phyloP scores from a whole-genome alignment of 2,888 invertebrate genomes.

The Drosophila dives region DNA sequence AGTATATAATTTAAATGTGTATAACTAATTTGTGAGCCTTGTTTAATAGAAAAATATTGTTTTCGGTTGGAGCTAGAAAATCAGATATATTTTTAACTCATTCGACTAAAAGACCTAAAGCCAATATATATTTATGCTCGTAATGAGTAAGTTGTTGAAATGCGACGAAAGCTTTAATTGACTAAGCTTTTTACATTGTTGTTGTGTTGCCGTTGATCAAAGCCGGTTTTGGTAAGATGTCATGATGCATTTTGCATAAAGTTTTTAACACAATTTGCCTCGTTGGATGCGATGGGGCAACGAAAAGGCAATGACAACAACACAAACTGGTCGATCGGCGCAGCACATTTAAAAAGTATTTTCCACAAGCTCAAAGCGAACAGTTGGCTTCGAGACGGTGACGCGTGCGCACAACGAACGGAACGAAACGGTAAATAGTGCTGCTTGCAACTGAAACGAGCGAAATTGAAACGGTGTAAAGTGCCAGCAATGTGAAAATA shows the following conservation, averaged over 20 bases:
- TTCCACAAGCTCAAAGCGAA: constrained; percentile 28
- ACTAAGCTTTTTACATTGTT: constrained; percentile 8
- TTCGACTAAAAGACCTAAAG: not conserved
- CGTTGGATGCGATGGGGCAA: constrained; percentile 8
- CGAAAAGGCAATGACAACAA: constrained; percentile 13
- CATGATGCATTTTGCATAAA: constrained; percentile 66
- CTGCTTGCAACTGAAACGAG: constrained; percentile 18
- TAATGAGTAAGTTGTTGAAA: not conserved
- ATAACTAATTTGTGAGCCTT: not conserved
- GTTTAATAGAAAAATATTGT: not conserved
- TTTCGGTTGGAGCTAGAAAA: not conserved
- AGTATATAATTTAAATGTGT: not conserved
- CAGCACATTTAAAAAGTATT: constrained; percentile 45
- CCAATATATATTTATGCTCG: not conserved
- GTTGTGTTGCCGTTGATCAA: not conserved
- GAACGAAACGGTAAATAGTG: constrained; percentile 50
- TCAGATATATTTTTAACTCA: not conserved
- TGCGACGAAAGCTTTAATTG: constrained; percentile 3
- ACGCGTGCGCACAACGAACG: constrained; percentile 66
- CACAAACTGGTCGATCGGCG: constrained; percentile 49
- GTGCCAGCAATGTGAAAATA: constrained; percentile 34
- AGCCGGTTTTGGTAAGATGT: constrained; percentile 63
- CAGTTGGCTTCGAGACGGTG: constrained; percentile 60
- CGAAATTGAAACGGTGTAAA: constrained; percentile 37
- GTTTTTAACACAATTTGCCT: constrained; percentile 35